A percentile compares a stretch with the other conserved stretches of the same genome.
phyloP scores from a whole-genome alignment of 2,797 vertebrate species.

The Onychomys leucogaster region DNA sequence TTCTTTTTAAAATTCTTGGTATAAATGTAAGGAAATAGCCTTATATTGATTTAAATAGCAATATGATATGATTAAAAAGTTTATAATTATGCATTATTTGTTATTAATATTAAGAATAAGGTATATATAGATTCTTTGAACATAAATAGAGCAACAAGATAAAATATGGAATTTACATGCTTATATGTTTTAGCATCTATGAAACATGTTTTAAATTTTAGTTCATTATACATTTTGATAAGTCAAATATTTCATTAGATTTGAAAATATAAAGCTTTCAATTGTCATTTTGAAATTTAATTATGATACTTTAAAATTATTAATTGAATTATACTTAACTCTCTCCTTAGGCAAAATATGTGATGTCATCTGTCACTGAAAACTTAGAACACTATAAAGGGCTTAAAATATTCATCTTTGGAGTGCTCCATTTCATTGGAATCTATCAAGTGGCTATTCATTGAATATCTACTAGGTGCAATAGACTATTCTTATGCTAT shows the following conservation, averaged over 20 bases:
- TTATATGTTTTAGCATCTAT: neutral
- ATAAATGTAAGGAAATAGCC: neutral
- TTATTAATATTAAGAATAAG: neutral
- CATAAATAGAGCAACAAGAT: neutral
- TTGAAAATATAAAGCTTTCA: neutral
- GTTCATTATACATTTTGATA: neutral
- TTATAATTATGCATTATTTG: neutral
- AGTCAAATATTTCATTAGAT: neutral
- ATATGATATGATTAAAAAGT: neutral
- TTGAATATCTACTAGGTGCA: neutral
- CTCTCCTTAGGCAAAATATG: neutral
- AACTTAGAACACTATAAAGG: neutral
- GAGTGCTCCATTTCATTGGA: neutral
- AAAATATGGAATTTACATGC: neutral
- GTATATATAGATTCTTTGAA: neutral
- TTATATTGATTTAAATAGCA: neutral
- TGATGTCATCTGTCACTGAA: neutral
- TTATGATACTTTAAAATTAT: slow-evolving; percentile 6
- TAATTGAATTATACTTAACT: slow-evolving; percentile 13
- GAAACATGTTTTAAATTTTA: neutral
- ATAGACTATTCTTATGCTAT: neutral
- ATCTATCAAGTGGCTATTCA: neutral
- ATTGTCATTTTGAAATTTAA: neutral
- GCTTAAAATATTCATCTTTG: neutral
- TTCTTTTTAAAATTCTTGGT: neutral